phyloP scores from a whole-genome alignment of 2,888 invertebrate genomes.

The Dinocampus coccinellae region DNA sequence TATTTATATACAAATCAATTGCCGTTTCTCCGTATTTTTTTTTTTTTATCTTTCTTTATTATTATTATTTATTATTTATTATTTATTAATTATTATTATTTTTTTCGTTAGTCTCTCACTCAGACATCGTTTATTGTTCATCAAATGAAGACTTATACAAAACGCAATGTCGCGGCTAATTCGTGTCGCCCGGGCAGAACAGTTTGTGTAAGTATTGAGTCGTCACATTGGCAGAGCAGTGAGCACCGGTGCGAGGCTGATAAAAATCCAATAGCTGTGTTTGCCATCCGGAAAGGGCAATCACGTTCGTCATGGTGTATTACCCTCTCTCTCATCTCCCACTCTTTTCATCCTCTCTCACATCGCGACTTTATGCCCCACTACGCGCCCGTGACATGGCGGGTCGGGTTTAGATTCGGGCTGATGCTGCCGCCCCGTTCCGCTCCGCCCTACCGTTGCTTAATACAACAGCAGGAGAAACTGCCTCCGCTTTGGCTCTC shows the following conservation, averaged over 20 bases:
- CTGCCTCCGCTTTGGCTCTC: constrained; percentile 35
- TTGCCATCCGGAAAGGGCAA: constrained; percentile 66
- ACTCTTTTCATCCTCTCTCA: no score
- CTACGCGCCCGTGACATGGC: constrained; percentile 1
- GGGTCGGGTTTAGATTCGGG: constrained; percentile 27
- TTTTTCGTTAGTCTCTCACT: no score
- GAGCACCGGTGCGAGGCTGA: constrained; percentile 49
- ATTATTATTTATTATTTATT: no score
- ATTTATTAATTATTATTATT: no score
- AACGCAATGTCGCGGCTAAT: constrained; percentile 31
- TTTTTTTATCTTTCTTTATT: no score
- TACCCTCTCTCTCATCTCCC: no score
- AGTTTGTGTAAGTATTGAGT: background rate
- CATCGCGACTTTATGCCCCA: constrained; percentile 24
- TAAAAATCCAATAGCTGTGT: constrained; percentile 67
- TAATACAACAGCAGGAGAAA: constrained; percentile 1
- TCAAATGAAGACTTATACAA: constrained; percentile 18
- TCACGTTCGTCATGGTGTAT: constrained; percentile 66
- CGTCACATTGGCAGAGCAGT: constrained; percentile 32
- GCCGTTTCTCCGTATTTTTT: no score
- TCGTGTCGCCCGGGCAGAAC: constrained; percentile 15
- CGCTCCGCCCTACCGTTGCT: constrained; percentile 28
- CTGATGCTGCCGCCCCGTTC: constrained; percentile 31
- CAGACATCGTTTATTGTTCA: background rate
- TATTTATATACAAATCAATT: no score